Evolutionary conservation across 2,888 invertebrate species (phyloP).

Genomic region (Lasioglossum malachurum): DNA sequence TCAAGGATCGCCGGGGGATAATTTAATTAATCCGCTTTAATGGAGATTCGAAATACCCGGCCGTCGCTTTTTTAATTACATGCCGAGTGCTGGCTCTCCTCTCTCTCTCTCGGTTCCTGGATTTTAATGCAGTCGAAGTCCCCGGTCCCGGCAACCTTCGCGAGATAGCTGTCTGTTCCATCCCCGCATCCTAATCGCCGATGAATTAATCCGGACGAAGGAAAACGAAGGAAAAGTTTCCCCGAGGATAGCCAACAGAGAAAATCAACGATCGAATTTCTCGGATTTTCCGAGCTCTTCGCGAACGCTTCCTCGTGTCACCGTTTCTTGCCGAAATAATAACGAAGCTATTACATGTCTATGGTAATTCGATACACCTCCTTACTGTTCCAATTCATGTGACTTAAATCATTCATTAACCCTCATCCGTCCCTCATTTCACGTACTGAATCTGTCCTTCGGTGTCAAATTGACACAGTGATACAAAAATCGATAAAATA

Average conservation of each 20-base stretch:
- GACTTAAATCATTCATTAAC: too few relatives aligned
- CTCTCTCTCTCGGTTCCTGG: background rate
- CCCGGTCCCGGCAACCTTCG: background rate
- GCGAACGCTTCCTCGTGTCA: background rate
- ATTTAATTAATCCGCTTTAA: conserved; percentile 57
- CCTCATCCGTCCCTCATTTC: too few relatives aligned
- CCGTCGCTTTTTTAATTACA: conserved; percentile 38
- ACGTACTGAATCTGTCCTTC: too few relatives aligned
- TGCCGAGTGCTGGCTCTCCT: background rate
- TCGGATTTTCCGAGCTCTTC: background rate
- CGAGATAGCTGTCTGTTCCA: background rate
- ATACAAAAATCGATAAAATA: too few relatives aligned
- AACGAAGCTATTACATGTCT: too few relatives aligned
- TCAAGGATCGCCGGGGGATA: conserved; percentile 29
- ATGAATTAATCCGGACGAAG: conserved; percentile 11
- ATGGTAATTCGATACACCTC: too few relatives aligned
- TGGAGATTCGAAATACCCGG: conserved; percentile 35
- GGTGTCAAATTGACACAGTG: too few relatives aligned
- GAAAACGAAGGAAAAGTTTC: background rate
- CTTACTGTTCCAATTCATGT: too few relatives aligned
- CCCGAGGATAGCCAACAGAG: background rate
- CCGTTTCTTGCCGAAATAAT: background rate
- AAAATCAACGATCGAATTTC: background rate
- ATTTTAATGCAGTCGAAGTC: conserved; percentile 30
- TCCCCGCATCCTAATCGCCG: conserved; percentile 2